A percentile compares a stretch with the other conserved stretches of the same genome.
Conservation (phyloP, 1,140 invertebrate genomes). For the Hetaerina americana region DNA sequence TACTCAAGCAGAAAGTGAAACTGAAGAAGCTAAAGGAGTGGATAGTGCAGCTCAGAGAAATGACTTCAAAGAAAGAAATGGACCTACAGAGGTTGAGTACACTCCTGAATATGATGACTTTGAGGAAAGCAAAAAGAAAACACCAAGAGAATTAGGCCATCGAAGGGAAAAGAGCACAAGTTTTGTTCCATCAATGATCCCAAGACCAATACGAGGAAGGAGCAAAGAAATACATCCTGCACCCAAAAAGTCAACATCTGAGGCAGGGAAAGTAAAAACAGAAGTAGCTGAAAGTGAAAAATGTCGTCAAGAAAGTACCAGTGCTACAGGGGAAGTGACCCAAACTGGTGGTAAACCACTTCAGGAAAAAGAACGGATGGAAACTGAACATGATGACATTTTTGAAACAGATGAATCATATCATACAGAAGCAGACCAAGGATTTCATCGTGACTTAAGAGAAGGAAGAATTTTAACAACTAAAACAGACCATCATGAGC, state of each 20-base stretch:
- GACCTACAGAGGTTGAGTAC: constrained; percentile 41
- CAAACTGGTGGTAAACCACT: constrained; percentile 20
- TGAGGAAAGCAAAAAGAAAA: constrained; percentile 23
- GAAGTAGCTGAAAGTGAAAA: no score
- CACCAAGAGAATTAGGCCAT: constrained; percentile 32
- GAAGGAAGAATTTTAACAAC: constrained; percentile 21
- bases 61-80: constrained; percentile 28
- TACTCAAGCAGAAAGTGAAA: constrained; percentile 12
- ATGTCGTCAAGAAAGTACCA: no score
- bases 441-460: constrained; percentile 24
- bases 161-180: constrained; percentile 39
- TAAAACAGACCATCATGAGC: constrained; percentile 18
- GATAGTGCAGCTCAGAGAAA: no score
- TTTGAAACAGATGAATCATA: constrained; percentile 23
- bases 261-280: constrained; percentile 6
- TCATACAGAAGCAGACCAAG: constrained; percentile 30
- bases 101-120: constrained; percentile 32
- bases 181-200: constrained; percentile 22
- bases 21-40: constrained; percentile 22
- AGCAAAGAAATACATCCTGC: neutral
- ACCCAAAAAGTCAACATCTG: neutral
- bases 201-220: constrained; percentile 7
- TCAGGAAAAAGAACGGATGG: constrained; percentile 23
- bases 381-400: constrained; percentile 28
- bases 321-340: no score